Evolutionary conservation across 1,140 invertebrate genomes (phyloP).

Genomic region (Chymomyza costata): DNA sequence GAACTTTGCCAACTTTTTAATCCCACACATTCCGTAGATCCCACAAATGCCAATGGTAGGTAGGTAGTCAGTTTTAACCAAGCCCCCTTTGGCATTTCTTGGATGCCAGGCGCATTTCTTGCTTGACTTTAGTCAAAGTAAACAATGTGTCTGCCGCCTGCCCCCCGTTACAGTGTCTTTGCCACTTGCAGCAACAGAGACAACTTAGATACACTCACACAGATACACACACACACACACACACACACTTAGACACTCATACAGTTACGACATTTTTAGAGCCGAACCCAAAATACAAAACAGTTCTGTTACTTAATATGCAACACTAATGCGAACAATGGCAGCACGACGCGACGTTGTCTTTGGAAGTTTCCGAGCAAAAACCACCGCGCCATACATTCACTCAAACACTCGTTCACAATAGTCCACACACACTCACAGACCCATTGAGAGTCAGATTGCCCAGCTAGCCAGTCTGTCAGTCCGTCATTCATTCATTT

Average conservation of each 20-base stretch:
- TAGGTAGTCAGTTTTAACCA: background rate
- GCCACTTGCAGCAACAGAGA: constrained; percentile 1
- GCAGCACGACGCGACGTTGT: constrained; percentile 48
- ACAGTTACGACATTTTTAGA: constrained; percentile 39
- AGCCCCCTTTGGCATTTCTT: constrained; percentile 21
- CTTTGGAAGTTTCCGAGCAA: background rate
- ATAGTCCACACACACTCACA: constrained; percentile 2
- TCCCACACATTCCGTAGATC: too few relatives aligned
- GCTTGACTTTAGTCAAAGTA: constrained; percentile 36
- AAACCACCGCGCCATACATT: constrained; percentile 13
- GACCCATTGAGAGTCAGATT: constrained; percentile 4
- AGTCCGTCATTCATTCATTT: constrained; percentile 25
- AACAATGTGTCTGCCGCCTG: too few relatives aligned
- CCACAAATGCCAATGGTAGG: too few relatives aligned
- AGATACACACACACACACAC: too few relatives aligned
- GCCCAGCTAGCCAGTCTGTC: too few relatives aligned
- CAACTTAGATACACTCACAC: too few relatives aligned
- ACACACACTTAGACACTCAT: too few relatives aligned
- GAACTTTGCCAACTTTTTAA: too few relatives aligned
- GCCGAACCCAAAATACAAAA: constrained; percentile 42
- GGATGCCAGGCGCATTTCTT: constrained; percentile 22
- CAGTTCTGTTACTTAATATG: constrained; percentile 71
- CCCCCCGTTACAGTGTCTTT: too few relatives aligned
- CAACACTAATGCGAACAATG: constrained; percentile 65
- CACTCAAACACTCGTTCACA: constrained; percentile 15